Evolutionary conservation across 2,797 vertebrate genomes (phyloP), one percentile per base, ranked within the genome.

Genomic region (Neopelma chrysocephalum): DNA sequence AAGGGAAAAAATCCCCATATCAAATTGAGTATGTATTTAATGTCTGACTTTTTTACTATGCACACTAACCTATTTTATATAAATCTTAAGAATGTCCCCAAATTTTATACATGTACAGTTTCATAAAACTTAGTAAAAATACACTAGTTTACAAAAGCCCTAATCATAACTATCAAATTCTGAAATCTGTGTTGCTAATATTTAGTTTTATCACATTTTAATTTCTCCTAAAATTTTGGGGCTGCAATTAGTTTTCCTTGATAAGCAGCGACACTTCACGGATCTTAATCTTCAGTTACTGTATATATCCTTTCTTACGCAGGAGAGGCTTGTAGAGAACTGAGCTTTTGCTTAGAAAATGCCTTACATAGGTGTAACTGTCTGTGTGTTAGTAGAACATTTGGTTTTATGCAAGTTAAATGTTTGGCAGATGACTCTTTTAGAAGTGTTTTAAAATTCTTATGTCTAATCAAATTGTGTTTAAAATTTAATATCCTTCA

Each of bases 1-100:
- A 92, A 87, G 45, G 54, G 57, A 64, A 83, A 93, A 91, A 91
- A 70, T 54, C 10, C 22, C 8, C 14, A 56, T 3, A 3, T 93
- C 62, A 89, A 84, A 89, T 8, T 80, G 34, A 79, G n/a, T 70
- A 56, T 77, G 40, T 80, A 76, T 85, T 93, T 91, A 91, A 82
- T 62, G 56, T 65, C 38, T 82, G 34, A 40, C 23, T 56, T 81
- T 57, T 86, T 70, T 26, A 71, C 58, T 57, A 84, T 27, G 53
- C 13, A 53, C 38, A 42, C 12, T 58, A 86, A 47, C 2, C 11
- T 75, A 45, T 73, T 91, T 89, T 58, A 90, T 34, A 50, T n/a
- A 82, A 77, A 88, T 64, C 15, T 79, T 16, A 85, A 66, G 45
- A 89, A 93, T 47, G 23, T 2, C 4, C 6, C 48, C 40, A 16